phyloP scores from a whole-genome alignment of 2,888 invertebrate genomes.

The Dicranocentrus wangi region DNA sequence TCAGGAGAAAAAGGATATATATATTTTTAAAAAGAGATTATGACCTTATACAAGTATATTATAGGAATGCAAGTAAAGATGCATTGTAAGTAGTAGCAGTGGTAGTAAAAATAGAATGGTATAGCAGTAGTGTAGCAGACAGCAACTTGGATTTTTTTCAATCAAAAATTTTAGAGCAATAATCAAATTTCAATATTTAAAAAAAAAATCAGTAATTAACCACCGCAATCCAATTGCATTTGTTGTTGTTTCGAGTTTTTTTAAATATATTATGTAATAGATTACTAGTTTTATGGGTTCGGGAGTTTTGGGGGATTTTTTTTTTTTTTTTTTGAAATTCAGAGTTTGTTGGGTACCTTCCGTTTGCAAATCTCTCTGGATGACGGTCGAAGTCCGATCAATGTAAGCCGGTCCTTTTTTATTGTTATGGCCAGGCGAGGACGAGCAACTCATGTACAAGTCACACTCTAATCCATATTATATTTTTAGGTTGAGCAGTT shows the following conservation, averaged over 20 bases:
- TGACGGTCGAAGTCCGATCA: conserved; percentile 94
- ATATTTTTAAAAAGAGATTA: not conserved
- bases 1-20: not conserved
- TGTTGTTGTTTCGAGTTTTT: not conserved
- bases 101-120: conserved; percentile 22
- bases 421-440: conserved; percentile 64
- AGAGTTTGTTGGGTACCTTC: conserved; percentile 49
- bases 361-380: conserved; percentile 83
- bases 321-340: conserved; percentile 9
- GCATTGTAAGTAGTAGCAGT: conserved; percentile 14
- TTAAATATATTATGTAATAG: no score
- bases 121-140: not conserved
- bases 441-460: conserved; percentile 65
- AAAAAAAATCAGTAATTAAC: not conserved
- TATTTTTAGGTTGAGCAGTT: not conserved
- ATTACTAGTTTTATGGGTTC: conserved; percentile 19
- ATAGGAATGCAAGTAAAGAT: not conserved
- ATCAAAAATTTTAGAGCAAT: no score
- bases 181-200: no score
- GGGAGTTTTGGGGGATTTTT: conserved; percentile 7
- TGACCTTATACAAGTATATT: not conserved
- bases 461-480: conserved; percentile 56
- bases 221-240: conserved; percentile 35
- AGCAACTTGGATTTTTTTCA: not conserved
- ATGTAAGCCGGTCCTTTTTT: conserved; percentile 83